A percentile compares a stretch with the other conserved stretches of the same genome.
Conservation (phyloP, 2,888 invertebrate species). For the Halictus quadricinctus region DNA sequence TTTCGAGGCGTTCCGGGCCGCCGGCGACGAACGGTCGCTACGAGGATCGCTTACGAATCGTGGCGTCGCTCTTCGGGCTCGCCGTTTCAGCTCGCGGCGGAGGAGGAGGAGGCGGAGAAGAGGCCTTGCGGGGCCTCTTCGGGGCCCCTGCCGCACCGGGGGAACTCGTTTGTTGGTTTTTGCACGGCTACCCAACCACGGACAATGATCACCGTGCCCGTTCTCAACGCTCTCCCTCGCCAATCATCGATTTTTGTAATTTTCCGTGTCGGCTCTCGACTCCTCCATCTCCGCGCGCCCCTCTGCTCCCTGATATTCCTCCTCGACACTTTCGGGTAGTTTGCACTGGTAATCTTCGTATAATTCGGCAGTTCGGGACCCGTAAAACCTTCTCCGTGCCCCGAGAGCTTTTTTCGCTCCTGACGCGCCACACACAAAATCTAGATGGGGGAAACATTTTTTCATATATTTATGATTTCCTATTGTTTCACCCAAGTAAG, state of each 20-base stretch:
- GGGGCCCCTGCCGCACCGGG: constrained; percentile 56
- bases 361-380: constrained; percentile 15
- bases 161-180: constrained; percentile 77
- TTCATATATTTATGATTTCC: not conserved
- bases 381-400: not conserved
- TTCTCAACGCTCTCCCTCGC: constrained; percentile 34
- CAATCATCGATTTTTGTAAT: constrained; percentile 76
- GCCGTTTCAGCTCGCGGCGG: constrained; percentile 29
- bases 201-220: constrained; percentile 59
- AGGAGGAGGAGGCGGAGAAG: constrained; percentile 26
- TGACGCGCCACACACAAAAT: not conserved
- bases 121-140: constrained; percentile 33
- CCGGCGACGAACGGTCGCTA: constrained; percentile 56
- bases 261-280: constrained; percentile 64
- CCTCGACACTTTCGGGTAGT: constrained; percentile 1
- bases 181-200: constrained; percentile 63
- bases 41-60: constrained; percentile 70
- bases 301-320: not conserved
- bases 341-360: constrained; percentile 14
- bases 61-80: not conserved
- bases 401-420: not conserved
- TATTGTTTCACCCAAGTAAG: not conserved
- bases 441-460: not conserved
- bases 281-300: constrained; percentile 10
- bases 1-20: constrained; percentile 56